Percentiles rank a stretch among this genome's conserved stretches.
These are phyloP conservation scores for Gracilinanus agilis DNA, from an alignment of 2,113 vertebrate genomes.

Conservation along the genomic window DNA sequence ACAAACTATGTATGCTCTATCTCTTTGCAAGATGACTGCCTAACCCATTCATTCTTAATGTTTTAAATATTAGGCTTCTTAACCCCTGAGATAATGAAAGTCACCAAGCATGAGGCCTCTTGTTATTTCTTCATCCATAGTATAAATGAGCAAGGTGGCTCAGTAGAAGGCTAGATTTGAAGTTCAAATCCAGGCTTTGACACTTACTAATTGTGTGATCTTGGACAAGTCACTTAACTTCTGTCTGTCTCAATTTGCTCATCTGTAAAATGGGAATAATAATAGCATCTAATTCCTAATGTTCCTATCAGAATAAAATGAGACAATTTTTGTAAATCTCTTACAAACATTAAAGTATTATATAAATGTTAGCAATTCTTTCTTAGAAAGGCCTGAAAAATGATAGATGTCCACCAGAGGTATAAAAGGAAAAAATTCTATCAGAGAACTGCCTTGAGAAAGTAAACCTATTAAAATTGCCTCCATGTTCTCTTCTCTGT, in stretches of 20 bases:
- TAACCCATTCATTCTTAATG: constrained; percentile 47
- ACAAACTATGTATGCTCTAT: constrained; percentile 54
- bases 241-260: not conserved
- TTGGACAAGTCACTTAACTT: not conserved
- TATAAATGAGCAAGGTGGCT: not conserved
- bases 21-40: constrained; percentile 60
- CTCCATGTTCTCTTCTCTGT: not conserved
- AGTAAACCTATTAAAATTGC: not conserved
- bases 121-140: constrained; percentile 40
- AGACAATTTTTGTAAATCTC: too few relatives aligned
- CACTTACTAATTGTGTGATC: not conserved
- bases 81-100: constrained; percentile 62
- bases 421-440: not conserved
- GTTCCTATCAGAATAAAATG: not conserved
- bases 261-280: not conserved
- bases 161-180: too few relatives aligned
- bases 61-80: constrained; percentile 60
- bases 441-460: not conserved
- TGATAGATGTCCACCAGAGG: not conserved
- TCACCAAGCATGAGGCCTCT: constrained; percentile 63
- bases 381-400: not conserved
- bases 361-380: not conserved
- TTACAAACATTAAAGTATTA: too few relatives aligned
- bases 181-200: too few relatives aligned
- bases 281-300: not conserved